phyloP scores from a whole-genome alignment of 2,888 invertebrate genomes.

The Corythucha ciliata region DNA sequence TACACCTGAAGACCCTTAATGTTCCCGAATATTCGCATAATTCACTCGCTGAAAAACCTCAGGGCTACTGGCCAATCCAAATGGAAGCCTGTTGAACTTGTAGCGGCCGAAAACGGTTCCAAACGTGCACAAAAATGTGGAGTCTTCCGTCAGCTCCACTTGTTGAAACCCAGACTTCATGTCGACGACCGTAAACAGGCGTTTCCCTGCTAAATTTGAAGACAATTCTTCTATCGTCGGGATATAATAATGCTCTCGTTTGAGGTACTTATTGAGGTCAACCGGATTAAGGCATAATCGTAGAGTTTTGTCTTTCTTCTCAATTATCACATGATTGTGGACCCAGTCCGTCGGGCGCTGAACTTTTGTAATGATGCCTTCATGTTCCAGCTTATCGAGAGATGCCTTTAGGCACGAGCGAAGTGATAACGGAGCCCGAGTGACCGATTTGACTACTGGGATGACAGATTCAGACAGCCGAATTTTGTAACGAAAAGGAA shows the following conservation, averaged over 20 bases:
- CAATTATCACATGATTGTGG: too few species aligned
- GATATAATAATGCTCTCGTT: background rate
- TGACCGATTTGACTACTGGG: too few species aligned
- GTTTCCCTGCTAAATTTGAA: background rate
- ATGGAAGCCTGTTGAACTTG: background rate
- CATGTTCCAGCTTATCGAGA: too few species aligned
- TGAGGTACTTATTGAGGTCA: background rate
- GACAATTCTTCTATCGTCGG: background rate
- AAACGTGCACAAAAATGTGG: background rate
- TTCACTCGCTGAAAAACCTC: background rate
- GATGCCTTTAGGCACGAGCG: too few species aligned
- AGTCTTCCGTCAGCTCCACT: background rate
- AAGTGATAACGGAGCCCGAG: too few species aligned
- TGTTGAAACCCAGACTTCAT: background rate
- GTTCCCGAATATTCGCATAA: background rate
- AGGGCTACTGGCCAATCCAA: background rate
- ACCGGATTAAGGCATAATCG: too few species aligned
- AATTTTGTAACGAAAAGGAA: too few species aligned
- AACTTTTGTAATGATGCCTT: too few species aligned
- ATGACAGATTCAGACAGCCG: too few species aligned
- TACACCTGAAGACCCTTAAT: background rate
- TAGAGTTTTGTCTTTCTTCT: too few species aligned
- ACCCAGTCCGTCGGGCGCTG: too few species aligned
- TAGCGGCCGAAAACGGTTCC: background rate
- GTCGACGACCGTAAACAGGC: background rate